These are phyloP conservation scores for Mormyrops boulengeri DNA, from an alignment of 2,797 vertebrate genomes.

Conservation along the genomic window DNA sequence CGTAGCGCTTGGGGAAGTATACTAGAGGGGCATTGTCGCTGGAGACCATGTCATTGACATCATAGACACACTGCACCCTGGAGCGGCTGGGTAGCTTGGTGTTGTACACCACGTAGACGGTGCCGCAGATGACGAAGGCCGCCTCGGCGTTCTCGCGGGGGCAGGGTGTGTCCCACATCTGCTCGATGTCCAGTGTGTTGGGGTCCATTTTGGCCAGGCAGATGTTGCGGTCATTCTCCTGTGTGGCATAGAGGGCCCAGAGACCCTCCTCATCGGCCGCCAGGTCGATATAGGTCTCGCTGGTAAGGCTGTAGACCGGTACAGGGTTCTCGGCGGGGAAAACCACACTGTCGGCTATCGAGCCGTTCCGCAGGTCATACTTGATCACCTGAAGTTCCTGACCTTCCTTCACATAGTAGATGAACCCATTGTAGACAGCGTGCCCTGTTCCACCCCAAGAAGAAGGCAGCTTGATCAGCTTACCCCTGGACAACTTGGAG, in stretches of 20 bases:
- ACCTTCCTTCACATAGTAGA: slow-evolving; percentile 78
- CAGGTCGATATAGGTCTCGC: slow-evolving; percentile 78
- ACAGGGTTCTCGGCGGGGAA: slow-evolving; percentile 69
- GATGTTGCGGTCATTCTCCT: slow-evolving; percentile 77
- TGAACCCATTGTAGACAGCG: slow-evolving; percentile 72
- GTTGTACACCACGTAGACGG: slow-evolving; percentile 91
- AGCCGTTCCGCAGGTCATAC: slow-evolving; percentile 74
- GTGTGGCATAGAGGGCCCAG: slow-evolving; percentile 81
- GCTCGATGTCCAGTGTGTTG: slow-evolving; percentile 79
- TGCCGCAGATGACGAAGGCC: slow-evolving; percentile 85
- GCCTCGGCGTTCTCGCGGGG: slow-evolving; percentile 83
- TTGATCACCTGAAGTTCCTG: slow-evolving; percentile 79
- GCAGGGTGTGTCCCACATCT: slow-evolving; percentile 93
- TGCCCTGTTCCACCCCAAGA: slow-evolving; percentile 77
- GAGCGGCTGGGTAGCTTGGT: slow-evolving; percentile 82
- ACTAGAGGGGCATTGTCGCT: slow-evolving; percentile 77
- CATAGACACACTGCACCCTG: slow-evolving; percentile 86
- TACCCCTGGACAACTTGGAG: slow-evolving; percentile 57
- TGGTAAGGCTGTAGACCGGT: slow-evolving; percentile 66
- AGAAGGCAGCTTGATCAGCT: slow-evolving; percentile 71
- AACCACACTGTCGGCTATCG: slow-evolving; percentile 75
- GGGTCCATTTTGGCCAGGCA: slow-evolving; percentile 88
- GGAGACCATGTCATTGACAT: slow-evolving; percentile 76
- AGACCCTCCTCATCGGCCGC: slow-evolving; percentile 82
- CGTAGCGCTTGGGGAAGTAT: slow-evolving; percentile 88